phyloP scores from a whole-genome alignment of 2,113 vertebrate genomes.

The Manacus vitellinus region DNA sequence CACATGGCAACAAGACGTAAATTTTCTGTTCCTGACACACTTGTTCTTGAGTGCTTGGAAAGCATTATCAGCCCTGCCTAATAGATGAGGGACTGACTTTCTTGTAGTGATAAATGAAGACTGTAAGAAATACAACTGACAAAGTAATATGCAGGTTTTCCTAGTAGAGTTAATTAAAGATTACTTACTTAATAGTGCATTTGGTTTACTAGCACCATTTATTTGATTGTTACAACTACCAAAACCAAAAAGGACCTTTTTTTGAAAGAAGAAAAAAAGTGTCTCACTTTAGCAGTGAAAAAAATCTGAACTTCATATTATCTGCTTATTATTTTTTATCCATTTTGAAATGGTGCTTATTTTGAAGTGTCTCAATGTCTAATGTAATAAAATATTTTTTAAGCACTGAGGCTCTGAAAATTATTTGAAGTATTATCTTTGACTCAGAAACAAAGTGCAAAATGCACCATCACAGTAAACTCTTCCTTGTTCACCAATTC shows the following conservation, averaged over 20 bases:
- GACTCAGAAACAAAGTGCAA: neutral
- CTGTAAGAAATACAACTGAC: neutral
- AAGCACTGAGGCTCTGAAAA: neutral
- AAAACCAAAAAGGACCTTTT: neutral
- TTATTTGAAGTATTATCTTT: neutral
- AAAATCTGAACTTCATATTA: neutral
- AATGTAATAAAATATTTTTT: neutral
- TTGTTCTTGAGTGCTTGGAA: neutral
- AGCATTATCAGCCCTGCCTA: neutral
- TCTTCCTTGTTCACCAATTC: neutral
- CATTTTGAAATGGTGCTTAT: neutral
- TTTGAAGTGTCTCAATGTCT: neutral
- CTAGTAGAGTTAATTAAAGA: neutral
- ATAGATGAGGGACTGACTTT: neutral
- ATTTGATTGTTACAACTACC: neutral
- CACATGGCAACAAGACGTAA: accelerated
- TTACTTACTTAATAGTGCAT: neutral
- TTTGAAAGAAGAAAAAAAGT: accelerated
- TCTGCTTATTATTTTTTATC: neutral
- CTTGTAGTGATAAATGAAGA: neutral
- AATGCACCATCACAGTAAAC: neutral
- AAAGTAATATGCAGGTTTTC: neutral
- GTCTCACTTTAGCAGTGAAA: neutral
- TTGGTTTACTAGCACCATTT: neutral
- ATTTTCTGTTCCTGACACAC: neutral